Conservation (phyloP, 2,797 vertebrate genomes). For the Melanotaenia parkinsoni region DNA sequence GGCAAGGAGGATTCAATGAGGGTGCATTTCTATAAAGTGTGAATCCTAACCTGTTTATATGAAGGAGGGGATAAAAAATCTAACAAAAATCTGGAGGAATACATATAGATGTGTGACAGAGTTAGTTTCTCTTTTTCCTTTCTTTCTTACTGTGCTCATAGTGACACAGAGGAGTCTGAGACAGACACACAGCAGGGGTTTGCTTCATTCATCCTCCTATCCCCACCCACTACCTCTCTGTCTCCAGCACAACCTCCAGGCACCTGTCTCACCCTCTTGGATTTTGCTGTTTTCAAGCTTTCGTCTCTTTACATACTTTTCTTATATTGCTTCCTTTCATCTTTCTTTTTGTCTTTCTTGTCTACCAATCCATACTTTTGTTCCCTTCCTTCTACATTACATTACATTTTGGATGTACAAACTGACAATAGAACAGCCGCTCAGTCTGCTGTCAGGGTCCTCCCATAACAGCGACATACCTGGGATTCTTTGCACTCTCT, state of each 20-base stretch:
- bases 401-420: constrained; percentile 50
- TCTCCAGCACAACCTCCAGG: constrained; percentile 67
- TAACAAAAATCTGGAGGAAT: constrained; percentile 3
- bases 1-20: constrained; percentile 27
- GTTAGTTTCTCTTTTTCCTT: constrained; percentile 42
- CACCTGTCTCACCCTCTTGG: constrained; percentile 67
- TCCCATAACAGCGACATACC: constrained; percentile 66
- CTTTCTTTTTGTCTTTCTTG: constrained; percentile 28
- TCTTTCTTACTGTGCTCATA: constrained; percentile 78
- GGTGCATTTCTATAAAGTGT: constrained; percentile 50
- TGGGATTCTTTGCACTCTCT: constrained; percentile 67
- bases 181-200: constrained; percentile 85
- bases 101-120: background rate
- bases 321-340: constrained; percentile 18
- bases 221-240: constrained; percentile 60
- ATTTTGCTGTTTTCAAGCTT: constrained; percentile 34
- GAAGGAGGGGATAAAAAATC: constrained; percentile 21
- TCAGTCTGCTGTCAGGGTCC: constrained; percentile 66
- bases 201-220: constrained; percentile 84
- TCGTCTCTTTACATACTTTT: constrained; percentile 31
- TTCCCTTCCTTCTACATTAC: constrained; percentile 35
- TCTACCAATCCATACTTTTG: constrained; percentile 30
- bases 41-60: constrained; percentile 79
- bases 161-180: constrained; percentile 82
- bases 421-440: constrained; percentile 68